Base-by-base conservation (phyloP, 1,140 invertebrate genomes). In the Solen grandis region DNA sequence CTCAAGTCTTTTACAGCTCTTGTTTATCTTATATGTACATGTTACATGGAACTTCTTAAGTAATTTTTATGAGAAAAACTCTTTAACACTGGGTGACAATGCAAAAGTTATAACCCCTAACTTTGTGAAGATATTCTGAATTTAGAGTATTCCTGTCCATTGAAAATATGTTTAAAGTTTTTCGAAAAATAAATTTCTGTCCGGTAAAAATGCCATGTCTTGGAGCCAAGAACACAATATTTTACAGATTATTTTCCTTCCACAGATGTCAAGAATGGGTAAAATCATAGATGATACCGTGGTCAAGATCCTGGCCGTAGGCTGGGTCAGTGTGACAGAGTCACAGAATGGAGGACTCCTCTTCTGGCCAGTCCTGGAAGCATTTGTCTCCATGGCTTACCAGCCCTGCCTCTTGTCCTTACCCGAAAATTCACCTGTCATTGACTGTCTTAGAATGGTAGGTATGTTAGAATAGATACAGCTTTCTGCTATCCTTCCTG, bases 341-440 rank as follows among this genome's bases (percentile, higher is more conserved):
- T 19, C 66, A 13, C 57, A 59, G 57, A 57, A n/a, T n/a, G n/a
- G 77, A 50, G 41, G 36, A 1, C 10, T 54, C 3, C 29, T 59
- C 31, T 80, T 62, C 33, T 80, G 65, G 65, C 31, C 60, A 54
- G 66, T 80, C 1, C 27, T 80, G 19, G 68, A 52, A 36, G 66
- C 77, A 1, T 80, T 80, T 63, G 38, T 62, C 16, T 29, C 50
- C 25, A 33, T 57, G 22, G 57, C 35, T 27, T 80, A 35, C 27
- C 77, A 70, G 31, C 38, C 65, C 33, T 59, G 54, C 63, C 22
- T 70, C 19, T 31, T 80, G 27, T 13, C 22, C n/a, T 35, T 27
- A 19, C n/a, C 29, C 10, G 66, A 80, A 63, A 33, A 50, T n/a
- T 80, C 77, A 14, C 27, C 16, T 16, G 66, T 80, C 2, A 46